These are phyloP conservation scores for Phortica magna DNA, from an alignment of 2,888 invertebrate species.

Conservation along the genomic window DNA sequence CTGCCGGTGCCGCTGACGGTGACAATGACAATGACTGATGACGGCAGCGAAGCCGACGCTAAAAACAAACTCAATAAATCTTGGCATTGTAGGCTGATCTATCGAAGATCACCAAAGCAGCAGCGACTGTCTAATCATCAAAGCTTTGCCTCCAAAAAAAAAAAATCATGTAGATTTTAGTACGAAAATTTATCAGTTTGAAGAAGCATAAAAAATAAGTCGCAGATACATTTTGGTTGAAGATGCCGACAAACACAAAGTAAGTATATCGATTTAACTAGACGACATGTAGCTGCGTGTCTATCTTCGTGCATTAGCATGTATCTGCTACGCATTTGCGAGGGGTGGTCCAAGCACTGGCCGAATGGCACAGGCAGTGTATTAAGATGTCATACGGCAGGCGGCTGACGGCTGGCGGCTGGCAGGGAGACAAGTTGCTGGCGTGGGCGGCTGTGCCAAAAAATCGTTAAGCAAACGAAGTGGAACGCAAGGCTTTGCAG, in stretches of 20 bases:
- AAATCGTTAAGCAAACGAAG: conserved; percentile 66
- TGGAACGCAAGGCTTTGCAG: conserved; percentile 52
- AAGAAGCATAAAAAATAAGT: conserved; percentile 31
- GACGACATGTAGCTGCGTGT: background rate
- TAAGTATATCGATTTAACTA: too few relatives aligned
- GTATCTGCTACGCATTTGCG: conserved; percentile 19
- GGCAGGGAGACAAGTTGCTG: conserved; percentile 39
- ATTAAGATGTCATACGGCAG: conserved; percentile 64
- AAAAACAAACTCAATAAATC: conserved; percentile 9
- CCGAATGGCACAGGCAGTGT: conserved; percentile 35
- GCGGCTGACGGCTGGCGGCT: conserved; percentile 35
- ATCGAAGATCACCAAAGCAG: background rate
- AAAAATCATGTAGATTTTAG: background rate
- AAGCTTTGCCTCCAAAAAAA: background rate
- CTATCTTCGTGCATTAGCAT: conserved; percentile 1
- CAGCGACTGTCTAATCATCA: background rate
- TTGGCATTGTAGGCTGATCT: background rate
- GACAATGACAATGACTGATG: conserved; percentile 7
- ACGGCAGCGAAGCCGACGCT: background rate
- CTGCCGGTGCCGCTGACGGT: background rate
- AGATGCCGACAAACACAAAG: too few relatives aligned
- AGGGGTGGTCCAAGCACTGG: background rate
- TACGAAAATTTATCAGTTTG: conserved; percentile 31
- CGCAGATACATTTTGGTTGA: too few relatives aligned
- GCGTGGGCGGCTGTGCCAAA: too few relatives aligned